Conservation (phyloP, 2,888 invertebrate genomes). For the Octonoba sinensis region DNA sequence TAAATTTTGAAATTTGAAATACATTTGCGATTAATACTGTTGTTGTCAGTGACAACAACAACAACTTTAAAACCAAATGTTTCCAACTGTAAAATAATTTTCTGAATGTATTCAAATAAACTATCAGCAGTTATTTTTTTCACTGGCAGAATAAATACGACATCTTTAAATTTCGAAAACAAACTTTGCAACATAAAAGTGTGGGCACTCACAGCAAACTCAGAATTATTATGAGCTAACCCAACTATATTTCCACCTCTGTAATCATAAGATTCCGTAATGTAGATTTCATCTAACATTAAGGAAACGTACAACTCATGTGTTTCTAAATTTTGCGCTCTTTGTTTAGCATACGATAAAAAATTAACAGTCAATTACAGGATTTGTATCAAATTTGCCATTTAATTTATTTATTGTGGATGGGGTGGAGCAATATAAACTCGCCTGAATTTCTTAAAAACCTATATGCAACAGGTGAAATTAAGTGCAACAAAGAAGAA, state of each 20-base stretch:
- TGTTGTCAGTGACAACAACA: slow-evolving; percentile 9
- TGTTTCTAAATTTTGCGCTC: neutral
- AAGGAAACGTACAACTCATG: neutral
- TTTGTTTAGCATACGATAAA: neutral
- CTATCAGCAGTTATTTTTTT: no score
- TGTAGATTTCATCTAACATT: slow-evolving; percentile 3
- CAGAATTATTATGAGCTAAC: neutral
- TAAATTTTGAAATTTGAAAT: neutral
- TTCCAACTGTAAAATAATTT: no score
- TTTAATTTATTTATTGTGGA: neutral
- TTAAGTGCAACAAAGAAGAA: neutral
- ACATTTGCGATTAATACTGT: slow-evolving; percentile 17
- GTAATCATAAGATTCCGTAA: neutral
- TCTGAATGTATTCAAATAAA: no score
- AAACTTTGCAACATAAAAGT: neutral
- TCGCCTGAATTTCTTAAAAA: neutral
- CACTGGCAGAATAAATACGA: no score
- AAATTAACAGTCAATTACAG: neutral
- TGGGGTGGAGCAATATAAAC: neutral
- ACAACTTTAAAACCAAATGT: no score
- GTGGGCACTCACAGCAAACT: neutral
- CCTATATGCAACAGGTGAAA: neutral
- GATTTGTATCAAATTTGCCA: neutral
- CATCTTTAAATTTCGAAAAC: slow-evolving; percentile 2
- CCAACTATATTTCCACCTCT: slow-evolving; percentile 1